Evolutionary conservation across 1,140 invertebrate species (phyloP).

Genomic region (Drosophila sp.): DNA sequence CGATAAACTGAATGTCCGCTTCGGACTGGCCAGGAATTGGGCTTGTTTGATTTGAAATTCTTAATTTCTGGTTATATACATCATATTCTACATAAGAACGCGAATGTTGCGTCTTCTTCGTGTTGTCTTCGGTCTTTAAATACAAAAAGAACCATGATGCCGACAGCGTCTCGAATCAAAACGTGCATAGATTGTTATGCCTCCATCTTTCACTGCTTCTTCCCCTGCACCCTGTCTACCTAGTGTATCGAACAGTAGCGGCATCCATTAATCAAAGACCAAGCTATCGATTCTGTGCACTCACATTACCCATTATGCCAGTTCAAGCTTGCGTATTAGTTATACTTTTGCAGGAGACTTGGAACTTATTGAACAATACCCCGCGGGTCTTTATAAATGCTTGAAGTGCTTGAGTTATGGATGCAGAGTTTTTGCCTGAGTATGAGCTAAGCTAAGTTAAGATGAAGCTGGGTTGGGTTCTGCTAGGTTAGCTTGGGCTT

Average conservation of each 20-base stretch:
- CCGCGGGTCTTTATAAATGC: constrained; percentile 48
- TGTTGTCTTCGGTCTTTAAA: constrained; percentile 19
- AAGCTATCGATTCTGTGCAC: constrained; percentile 35
- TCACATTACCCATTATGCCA: constrained; percentile 42
- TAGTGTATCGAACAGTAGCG: constrained; percentile 73
- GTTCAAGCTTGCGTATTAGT: constrained; percentile 64
- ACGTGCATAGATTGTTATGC: constrained; percentile 67
- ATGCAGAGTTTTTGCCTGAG: constrained; percentile 52
- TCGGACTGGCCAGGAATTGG: constrained; percentile 1
- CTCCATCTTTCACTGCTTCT: neutral
- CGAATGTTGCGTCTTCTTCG: constrained; percentile 12
- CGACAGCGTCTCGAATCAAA: constrained; percentile 63
- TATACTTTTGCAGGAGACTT: constrained; percentile 58
- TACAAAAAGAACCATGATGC: constrained; percentile 34
- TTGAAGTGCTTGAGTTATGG: constrained; percentile 41
- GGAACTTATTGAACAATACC: constrained; percentile 39
- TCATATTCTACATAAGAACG: constrained; percentile 40
- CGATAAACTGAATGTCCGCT: constrained; percentile 51
- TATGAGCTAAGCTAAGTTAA: constrained; percentile 11
- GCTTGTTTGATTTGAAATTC: constrained; percentile 7
- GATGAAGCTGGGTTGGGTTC: constrained; percentile 26
- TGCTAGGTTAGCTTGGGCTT: constrained; percentile 36
- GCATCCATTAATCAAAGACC: constrained; percentile 77
- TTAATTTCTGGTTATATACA: constrained; percentile 56
- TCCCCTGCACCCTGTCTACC: neutral